Percentiles rank a stretch among this genome's conserved stretches.
These are phyloP conservation scores for Erethizon dorsatum DNA, from an alignment of 2,797 vertebrate genomes.

Conservation along the genomic window DNA sequence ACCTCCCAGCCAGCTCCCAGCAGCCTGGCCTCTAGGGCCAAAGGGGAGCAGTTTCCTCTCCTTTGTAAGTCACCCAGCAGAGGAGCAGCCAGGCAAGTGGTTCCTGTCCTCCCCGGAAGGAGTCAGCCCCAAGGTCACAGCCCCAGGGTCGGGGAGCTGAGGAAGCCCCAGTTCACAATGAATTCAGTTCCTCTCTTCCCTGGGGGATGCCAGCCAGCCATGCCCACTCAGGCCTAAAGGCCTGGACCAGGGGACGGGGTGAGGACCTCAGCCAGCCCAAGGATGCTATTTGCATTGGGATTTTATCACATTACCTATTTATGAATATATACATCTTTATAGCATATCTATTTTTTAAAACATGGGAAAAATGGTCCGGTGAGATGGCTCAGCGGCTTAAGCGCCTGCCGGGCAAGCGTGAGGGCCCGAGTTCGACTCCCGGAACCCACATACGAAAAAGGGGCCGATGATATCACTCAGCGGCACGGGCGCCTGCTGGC, in stretches of 20 bases:
- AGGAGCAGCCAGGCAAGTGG: neutral
- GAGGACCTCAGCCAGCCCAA: neutral
- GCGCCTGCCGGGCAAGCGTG: too few relatives aligned
- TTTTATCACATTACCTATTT: constrained; percentile 75
- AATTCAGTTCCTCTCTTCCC: constrained; percentile 84
- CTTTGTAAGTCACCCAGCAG: constrained; percentile 25
- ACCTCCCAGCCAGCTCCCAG: neutral
- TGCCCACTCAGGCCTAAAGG: constrained; percentile 43
- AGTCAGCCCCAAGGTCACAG: neutral
- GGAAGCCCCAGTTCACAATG: constrained; percentile 88
- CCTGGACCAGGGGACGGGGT: neutral
- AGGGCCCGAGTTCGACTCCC: too few relatives aligned
- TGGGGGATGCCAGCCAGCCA: constrained; percentile 27
- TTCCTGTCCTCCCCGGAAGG: neutral
- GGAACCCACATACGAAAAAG: too few relatives aligned
- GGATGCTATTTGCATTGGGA: constrained; percentile 53
- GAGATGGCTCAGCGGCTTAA: too few relatives aligned
- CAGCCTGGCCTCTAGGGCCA: neutral
- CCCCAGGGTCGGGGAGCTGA: neutral
- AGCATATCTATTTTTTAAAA: constrained; percentile 83
- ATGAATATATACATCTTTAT: constrained; percentile 79
- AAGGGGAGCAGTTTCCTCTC: constrained; percentile 18
- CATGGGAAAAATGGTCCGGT: neutral
- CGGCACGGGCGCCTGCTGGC: too few relatives aligned
- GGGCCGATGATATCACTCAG: too few relatives aligned